Conservation (phyloP, 2,797 vertebrate genomes). For the Rhynchonycteris naso region DNA sequence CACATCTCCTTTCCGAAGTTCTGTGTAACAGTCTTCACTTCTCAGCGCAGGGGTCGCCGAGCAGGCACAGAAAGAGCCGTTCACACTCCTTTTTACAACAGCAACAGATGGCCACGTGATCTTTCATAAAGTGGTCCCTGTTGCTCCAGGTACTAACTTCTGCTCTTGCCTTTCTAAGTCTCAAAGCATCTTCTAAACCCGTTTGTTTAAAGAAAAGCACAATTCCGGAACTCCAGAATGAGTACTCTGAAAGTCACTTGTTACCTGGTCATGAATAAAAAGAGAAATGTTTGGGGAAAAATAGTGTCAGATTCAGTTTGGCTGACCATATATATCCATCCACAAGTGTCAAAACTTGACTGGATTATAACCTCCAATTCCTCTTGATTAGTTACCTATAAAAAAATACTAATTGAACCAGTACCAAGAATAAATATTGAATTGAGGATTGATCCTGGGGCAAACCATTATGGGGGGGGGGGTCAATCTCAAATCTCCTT, state of each 20-base stretch:
- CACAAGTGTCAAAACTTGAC: neutral
- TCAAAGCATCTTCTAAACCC: slow-evolving; percentile 33
- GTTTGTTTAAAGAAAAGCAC: slow-evolving; percentile 55
- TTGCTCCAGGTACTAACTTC: neutral
- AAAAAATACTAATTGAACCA: slow-evolving; percentile 63
- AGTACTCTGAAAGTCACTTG: slow-evolving; percentile 34
- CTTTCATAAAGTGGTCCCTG: slow-evolving; percentile 50
- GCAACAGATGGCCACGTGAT: neutral
- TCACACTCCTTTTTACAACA: neutral
- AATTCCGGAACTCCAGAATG: neutral
- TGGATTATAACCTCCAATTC: slow-evolving; percentile 37
- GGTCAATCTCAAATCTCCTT: slow-evolving; percentile 3
- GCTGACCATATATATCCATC: neutral
- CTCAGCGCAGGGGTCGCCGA: neutral
- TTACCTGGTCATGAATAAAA: neutral
- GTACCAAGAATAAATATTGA: slow-evolving; percentile 21
- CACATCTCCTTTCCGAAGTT: neutral
- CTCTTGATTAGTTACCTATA: slow-evolving; percentile 12
- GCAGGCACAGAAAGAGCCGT: neutral
- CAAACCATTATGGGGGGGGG: neutral
- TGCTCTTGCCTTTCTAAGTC: slow-evolving; percentile 52
- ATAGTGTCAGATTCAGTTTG: slow-evolving; percentile 7
- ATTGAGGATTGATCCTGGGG: neutral
- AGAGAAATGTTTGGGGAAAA: neutral
- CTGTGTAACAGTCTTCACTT: neutral